Evolutionary conservation across 2,888 invertebrate species (phyloP).

Genomic region (Seira sanloemensis): DNA sequence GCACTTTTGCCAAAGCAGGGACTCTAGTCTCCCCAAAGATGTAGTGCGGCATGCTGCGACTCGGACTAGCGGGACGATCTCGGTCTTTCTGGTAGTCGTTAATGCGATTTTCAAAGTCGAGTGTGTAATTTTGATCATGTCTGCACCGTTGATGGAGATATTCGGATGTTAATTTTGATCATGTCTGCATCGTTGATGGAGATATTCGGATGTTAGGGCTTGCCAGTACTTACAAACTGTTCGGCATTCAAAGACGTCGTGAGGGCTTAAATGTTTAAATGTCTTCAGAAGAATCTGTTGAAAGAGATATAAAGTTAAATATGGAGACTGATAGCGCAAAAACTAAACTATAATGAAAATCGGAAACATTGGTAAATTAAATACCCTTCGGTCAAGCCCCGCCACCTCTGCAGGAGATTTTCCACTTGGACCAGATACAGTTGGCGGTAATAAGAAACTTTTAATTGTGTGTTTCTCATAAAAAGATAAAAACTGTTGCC

Average conservation of each 20-base stretch:
- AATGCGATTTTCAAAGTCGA: constrained; percentile 28
- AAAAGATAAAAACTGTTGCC: constrained; percentile 32
- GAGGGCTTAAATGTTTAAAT: constrained; percentile 24
- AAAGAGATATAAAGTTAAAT: too few species aligned
- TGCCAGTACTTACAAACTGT: constrained; percentile 51
- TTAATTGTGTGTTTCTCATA: constrained; percentile 45
- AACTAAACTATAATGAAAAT: too few species aligned
- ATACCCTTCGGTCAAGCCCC: background rate
- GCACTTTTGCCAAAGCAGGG: constrained; percentile 14
- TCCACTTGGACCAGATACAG: background rate
- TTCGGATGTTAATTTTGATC: background rate
- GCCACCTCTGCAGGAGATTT: background rate
- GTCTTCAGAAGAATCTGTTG: constrained; percentile 44
- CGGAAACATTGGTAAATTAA: too few species aligned
- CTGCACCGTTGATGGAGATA: constrained; percentile 36
- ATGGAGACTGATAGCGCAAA: too few species aligned
- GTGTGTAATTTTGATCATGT: background rate
- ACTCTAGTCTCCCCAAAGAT: constrained; percentile 19
- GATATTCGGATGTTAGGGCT: background rate
- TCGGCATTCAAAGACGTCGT: constrained; percentile 33
- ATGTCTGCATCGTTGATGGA: constrained; percentile 28
- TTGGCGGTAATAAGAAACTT: constrained; percentile 55
- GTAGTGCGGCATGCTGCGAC: background rate
- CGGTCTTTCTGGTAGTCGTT: background rate
- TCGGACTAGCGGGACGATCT: constrained; percentile 29